Evolutionary conservation across 1,140 invertebrate genomes (phyloP), one percentile per base, ranked within the genome.

Genomic region (Drosophila elegans): DNA sequence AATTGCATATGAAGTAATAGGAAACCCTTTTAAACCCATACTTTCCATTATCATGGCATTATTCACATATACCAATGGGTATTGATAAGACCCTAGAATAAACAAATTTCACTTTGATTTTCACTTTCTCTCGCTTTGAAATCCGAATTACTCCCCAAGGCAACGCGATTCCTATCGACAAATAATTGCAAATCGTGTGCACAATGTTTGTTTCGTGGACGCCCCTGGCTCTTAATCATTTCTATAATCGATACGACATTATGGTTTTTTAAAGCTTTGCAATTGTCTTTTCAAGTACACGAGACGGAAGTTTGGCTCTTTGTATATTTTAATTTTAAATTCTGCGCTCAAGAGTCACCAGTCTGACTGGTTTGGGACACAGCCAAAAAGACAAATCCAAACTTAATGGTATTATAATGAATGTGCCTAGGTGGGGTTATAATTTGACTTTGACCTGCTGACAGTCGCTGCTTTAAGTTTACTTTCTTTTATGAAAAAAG

Each of bases 401-500:
- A 49, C 49, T 46, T 41, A 55, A 69, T 71, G 67, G 49, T 48
- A 29, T 69, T 56, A 69, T 71, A 74, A 75, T 74, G 73, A 75
- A 46, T 75, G 45, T 27, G 60, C 61, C 46, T 56, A 49, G 73
- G 73, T 32, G 61, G 60, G 52, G 71, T 64, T 75, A 75, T 64
- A 74, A 45, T 56, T 57, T 74, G 52, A 36, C 71, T 75, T 64
- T 75, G 71, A 75, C 73, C 71, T 57, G 63, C 34, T 69, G 49
- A 46, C 57, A 69, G 51, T 12, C 42, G 41, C 10, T 13, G 49
- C 63, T 45, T 36, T 39, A 29, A 38, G 45, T 74, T 75, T 74
- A 75, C 71, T 75, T 75, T 75, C 73, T 74, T 42, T 34, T 74
- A 72, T n/a, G n/a, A 32, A 75, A 75, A 49, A 63, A n/a, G 69